Base-by-base conservation (phyloP, 1,140 invertebrate species). In the Anadara kagoshimensis region DNA sequence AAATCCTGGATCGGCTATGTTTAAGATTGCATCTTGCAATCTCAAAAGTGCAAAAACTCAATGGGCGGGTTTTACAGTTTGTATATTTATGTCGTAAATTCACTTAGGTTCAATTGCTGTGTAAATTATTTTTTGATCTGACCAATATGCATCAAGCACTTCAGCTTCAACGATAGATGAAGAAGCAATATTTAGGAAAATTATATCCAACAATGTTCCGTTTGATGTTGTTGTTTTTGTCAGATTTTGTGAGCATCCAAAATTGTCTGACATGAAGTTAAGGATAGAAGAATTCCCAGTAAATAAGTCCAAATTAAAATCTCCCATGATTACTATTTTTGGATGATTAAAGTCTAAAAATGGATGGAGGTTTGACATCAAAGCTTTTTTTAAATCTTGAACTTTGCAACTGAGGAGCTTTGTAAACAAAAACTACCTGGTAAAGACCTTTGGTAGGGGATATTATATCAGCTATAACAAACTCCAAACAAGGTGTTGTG, bases 271-370 rank as follows among this genome's bases (percentile, higher is more conserved):
- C 71, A 73, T 73, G 20, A 67, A 73, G 8, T 59, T 41, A 16
- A 73, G 18, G 26, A 67, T 67, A 18, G 47, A 10, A 20, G 2
- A 22, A 61, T 67, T 22, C 36, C 36, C 29, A 14, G 16, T 20
- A 5, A 56, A 22, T 7, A 65, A 11, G 54, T 73, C 63, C 11
- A 73, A 44, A 73, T 73, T 73, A 41, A 67, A 73, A 73, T 73
- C 71, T 61, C 71, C 71, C 7, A 53, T 47, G 45, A 47, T 16
- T 10, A 47, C 45, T 47, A 47, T 47, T 47, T 47, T 47, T 47
- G 45, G 45, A 47, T 47, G 45, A 47, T 47, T 47, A 47, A 47
- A 47, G 16, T 47, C 45, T 47, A 47, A 47, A 47, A 16, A 47
- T 47, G 45, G 45, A 47, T 47, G 45, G 45, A 47, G 45, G 45